Conservation (phyloP, 2,797 vertebrate species). For the Protosalanx chinensis region DNA sequence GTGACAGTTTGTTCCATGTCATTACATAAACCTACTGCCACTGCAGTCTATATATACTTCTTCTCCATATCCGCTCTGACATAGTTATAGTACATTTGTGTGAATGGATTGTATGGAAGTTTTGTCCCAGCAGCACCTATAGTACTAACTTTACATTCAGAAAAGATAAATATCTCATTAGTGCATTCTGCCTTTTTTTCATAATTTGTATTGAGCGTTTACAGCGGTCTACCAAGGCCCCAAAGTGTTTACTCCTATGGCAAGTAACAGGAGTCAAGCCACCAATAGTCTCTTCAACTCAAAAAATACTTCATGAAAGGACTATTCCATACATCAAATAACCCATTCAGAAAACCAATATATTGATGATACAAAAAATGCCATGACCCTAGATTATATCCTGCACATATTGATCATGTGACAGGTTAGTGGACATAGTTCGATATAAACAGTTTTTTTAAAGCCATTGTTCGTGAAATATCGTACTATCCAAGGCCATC, state of each 20-base stretch:
- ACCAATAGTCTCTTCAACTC: constrained; percentile 41
- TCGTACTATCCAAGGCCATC: constrained; percentile 29
- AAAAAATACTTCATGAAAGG: constrained; percentile 52
- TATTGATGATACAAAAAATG: constrained; percentile 21
- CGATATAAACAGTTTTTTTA: constrained; percentile 8
- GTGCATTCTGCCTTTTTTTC: constrained; percentile 64
- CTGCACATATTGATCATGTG: constrained; percentile 12
- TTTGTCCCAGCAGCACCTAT: constrained; percentile 67
- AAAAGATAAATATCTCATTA: constrained; percentile 66
- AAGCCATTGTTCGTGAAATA: neutral
- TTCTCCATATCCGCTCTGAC: constrained; percentile 16
- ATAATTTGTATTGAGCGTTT: constrained; percentile 56
- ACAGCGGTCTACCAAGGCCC: constrained; percentile 61
- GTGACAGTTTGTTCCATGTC: constrained; percentile 10
- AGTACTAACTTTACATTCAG: constrained; percentile 74
- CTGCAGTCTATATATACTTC: constrained; percentile 17
- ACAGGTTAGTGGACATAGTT: constrained; percentile 18
- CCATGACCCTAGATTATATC: constrained; percentile 22
- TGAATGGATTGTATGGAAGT: constrained; percentile 42
- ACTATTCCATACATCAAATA: constrained; percentile 34
- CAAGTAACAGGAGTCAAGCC: constrained; percentile 51
- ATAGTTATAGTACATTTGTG: constrained; percentile 39
- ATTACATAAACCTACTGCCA: constrained; percentile 9
- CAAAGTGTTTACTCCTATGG: constrained; percentile 51
- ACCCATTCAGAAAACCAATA: constrained; percentile 36